These are phyloP conservation scores for Psephotus haematonotus DNA, from an alignment of 2,113 vertebrate genomes.

Conservation along the genomic window DNA sequence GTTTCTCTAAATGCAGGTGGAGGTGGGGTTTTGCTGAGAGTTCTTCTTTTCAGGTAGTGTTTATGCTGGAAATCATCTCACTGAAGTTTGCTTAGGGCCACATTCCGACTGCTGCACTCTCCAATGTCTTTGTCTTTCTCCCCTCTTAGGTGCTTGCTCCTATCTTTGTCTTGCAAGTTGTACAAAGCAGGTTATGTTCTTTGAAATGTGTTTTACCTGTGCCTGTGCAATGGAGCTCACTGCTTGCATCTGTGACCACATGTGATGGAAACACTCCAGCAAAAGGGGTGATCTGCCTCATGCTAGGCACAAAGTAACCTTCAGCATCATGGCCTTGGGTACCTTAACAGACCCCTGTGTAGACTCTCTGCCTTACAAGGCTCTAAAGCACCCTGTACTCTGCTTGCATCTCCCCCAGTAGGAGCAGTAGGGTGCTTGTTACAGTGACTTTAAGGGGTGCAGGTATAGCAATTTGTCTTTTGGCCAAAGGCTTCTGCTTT, in stretches of 20 bases:
- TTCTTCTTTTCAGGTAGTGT: background rate
- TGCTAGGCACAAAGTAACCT: background rate
- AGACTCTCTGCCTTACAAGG: background rate
- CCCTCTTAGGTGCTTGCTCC: background rate
- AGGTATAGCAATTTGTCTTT: background rate
- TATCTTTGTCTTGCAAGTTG: background rate
- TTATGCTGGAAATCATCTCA: background rate
- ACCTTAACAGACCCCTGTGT: background rate
- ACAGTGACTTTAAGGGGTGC: background rate
- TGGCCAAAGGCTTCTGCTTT: background rate
- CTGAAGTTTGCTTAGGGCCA: background rate
- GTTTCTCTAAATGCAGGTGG: background rate
- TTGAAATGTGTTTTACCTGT: background rate
- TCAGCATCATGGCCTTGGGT: background rate
- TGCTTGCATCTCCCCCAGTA: background rate
- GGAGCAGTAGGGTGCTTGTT: background rate
- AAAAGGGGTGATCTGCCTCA: background rate
- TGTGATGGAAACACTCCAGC: rapidly evolving
- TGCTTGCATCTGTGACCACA: rapidly evolving
- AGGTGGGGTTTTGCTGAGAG: background rate
- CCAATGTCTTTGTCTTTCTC: background rate
- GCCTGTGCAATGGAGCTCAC: background rate
- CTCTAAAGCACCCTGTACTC: background rate
- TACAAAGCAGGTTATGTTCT: background rate
- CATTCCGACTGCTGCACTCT: background rate